These are phyloP conservation scores for Apeltes quadracus DNA, from an alignment of 2,113 vertebrate genomes.

Conservation along the genomic window DNA sequence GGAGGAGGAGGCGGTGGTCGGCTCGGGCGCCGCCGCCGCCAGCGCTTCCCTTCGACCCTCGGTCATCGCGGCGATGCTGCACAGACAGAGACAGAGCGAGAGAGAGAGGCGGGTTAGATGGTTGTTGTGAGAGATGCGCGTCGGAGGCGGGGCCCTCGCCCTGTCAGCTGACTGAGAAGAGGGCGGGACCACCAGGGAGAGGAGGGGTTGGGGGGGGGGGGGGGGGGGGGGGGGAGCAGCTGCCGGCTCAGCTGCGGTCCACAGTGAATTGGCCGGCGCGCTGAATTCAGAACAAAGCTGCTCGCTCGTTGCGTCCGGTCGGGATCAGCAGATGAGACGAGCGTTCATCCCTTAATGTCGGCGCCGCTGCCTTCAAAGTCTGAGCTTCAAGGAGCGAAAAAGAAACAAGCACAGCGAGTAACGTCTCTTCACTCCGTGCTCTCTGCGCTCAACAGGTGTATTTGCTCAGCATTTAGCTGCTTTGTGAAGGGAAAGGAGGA, in stretches of 20 bases:
- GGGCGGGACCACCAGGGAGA: constrained; percentile 76
- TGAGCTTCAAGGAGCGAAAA: constrained; percentile 5
- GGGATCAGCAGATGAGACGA: constrained; percentile 56
- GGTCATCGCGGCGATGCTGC: constrained; percentile 79
- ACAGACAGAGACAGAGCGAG: constrained; percentile 59
- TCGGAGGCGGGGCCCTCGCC: constrained; percentile 33
- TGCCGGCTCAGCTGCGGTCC: constrained; percentile 69
- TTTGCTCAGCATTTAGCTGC: constrained; percentile 43
- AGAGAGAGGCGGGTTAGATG: too few relatives aligned
- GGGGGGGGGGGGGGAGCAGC: constrained; percentile 62
- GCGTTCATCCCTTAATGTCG: constrained; percentile 55
- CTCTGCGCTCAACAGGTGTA: constrained; percentile 51
- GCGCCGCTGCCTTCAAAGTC: constrained; percentile 9
- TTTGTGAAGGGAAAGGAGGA: constrained; percentile 28
- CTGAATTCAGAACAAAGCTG: constrained; percentile 61
- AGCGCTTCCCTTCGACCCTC: constrained; percentile 92
- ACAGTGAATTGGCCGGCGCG: constrained; percentile 50
- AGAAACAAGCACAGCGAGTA: constrained; percentile 11
- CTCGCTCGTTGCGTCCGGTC: constrained; percentile 54
- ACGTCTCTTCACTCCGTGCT: constrained; percentile 11
- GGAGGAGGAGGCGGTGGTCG: constrained; percentile 80
- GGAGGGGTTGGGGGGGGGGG: too few relatives aligned
- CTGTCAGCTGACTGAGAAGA: constrained; percentile 57
- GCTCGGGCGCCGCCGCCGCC: constrained; percentile 86
- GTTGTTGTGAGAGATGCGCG: constrained; percentile 47